phyloP scores from a whole-genome alignment of 1,140 invertebrate genomes.

The Caerostris extrusa region DNA sequence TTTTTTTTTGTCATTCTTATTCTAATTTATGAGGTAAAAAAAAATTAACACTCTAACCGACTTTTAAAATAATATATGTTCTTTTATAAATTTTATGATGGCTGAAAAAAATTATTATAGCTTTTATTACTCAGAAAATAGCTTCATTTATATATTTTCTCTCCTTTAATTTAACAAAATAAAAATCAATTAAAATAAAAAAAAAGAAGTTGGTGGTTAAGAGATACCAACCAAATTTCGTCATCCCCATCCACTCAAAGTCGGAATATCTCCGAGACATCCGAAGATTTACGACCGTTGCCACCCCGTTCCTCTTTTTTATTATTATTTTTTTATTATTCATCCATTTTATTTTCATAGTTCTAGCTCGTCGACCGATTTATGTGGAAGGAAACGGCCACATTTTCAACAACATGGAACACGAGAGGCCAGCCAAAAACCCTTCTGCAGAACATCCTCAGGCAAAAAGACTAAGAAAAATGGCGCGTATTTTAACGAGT shows the following conservation, averaged over 20 bases:
- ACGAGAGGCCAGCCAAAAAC: constrained; percentile 22
- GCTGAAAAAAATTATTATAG: no score
- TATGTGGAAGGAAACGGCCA: constrained; percentile 56
- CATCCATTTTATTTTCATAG: not conserved
- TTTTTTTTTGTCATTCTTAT: no score
- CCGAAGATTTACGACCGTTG: not conserved
- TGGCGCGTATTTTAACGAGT: constrained; percentile 66
- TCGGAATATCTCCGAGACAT: not conserved
- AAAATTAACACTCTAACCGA: no score
- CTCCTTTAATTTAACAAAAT: no score
- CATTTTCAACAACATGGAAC: constrained; percentile 55
- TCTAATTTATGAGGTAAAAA: no score
- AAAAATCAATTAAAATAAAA: no score
- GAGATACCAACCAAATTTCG: not conserved
- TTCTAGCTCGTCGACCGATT: constrained; percentile 32
- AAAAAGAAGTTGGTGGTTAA: not conserved
- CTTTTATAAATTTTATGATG: no score
- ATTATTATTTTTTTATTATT: not conserved
- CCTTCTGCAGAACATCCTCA: not conserved
- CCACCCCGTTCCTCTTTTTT: not conserved
- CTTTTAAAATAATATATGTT: no score
- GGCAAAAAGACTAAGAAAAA: constrained; percentile 21
- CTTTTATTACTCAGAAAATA: no score
- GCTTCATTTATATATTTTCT: no score
- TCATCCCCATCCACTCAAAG: not conserved